These are phyloP conservation scores for Chlorospingus flavigularis DNA, from an alignment of 2,797 vertebrate species.

Conservation along the genomic window DNA sequence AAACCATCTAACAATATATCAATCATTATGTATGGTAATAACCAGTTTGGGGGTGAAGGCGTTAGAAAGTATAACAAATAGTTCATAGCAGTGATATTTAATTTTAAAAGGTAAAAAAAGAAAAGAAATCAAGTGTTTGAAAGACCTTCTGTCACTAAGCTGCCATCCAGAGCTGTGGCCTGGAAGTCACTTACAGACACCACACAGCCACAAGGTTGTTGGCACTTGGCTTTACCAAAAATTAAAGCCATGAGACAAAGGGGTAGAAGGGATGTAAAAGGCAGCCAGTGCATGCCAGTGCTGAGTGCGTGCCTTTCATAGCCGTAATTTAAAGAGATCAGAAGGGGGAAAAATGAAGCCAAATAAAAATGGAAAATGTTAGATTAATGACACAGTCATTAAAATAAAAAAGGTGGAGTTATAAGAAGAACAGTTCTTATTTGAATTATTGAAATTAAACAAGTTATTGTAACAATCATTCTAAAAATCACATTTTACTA, in stretches of 20 bases:
- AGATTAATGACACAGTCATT: conserved; percentile 54
- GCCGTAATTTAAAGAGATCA: conserved; percentile 46
- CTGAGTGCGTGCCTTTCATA: neutral
- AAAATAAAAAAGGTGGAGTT: conserved; percentile 60
- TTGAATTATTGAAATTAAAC: conserved; percentile 50
- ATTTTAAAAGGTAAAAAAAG: neutral
- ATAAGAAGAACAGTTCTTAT: conserved; percentile 41
- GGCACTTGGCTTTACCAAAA: neutral
- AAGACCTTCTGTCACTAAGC: conserved; percentile 53
- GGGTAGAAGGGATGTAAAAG: conserved; percentile 11
- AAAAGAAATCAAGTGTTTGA: neutral
- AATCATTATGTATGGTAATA: neutral
- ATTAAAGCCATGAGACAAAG: neutral
- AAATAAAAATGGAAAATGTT: conserved; percentile 66
- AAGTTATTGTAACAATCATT: conserved; percentile 62
- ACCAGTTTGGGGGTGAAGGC: conserved; percentile 4
- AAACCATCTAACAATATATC: conserved; percentile 20
- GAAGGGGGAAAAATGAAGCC: conserved; percentile 50
- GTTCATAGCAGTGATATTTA: neutral
- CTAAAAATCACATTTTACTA: conserved; percentile 55
- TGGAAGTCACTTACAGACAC: conserved; percentile 11
- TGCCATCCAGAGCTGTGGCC: neutral
- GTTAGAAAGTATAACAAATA: neutral
- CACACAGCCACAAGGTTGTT: neutral
- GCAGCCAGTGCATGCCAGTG: neutral